Evolutionary conservation across 2,113 vertebrate genomes (phyloP), one percentile per base, ranked within the genome.

Genomic region (Gallinago jamesoni): DNA sequence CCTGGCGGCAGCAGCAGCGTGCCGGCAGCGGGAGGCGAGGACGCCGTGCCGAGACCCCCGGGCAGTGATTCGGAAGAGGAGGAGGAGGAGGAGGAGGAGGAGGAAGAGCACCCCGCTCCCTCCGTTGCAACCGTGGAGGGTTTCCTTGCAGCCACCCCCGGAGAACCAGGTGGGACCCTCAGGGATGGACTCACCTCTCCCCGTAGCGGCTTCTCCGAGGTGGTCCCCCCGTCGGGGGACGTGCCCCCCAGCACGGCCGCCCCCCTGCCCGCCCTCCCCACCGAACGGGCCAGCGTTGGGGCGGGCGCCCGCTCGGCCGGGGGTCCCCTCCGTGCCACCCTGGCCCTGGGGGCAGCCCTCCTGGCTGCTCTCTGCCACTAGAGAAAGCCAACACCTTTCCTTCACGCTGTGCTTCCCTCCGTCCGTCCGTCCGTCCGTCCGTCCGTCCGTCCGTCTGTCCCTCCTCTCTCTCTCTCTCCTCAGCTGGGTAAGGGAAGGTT

Each of bases 241-340:
- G 14, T 28, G n/a, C 27, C 74, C 93, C 59, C 95, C 89, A 86
- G 80, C 59, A 72, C 95, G 7, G 69, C 69, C 10, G 24, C 79
- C 89, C 72, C 97, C 84, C 93, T 76, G 69, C 98, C 97, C 22
- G 94, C 94, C n/a, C 86, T 97, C 69, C 97, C 98, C 70, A 98
- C 97, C 4, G 97, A 97, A 37, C 96, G 94, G 11, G 98, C 98
- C 68, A 96, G 98, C 81, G 77, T 97, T 11, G 97, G 91, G 30
- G 92, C 83, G 3, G 96, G 97, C 2, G 41, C 85, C 88, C 93
- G 73, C 73, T 21, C 67, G 16, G 91, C 97, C 90, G 97, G 96
- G 98, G 98, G 97, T 86, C 94, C 96, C 69, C 63, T 84, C 90
- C 93, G 73, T 21, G 52, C 75, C 43, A 47, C 69, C 41, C 41